These are phyloP conservation scores for Sinocyclocheilus anophthalmus DNA, from an alignment of 2,113 vertebrate species.

Conservation along the genomic window DNA sequence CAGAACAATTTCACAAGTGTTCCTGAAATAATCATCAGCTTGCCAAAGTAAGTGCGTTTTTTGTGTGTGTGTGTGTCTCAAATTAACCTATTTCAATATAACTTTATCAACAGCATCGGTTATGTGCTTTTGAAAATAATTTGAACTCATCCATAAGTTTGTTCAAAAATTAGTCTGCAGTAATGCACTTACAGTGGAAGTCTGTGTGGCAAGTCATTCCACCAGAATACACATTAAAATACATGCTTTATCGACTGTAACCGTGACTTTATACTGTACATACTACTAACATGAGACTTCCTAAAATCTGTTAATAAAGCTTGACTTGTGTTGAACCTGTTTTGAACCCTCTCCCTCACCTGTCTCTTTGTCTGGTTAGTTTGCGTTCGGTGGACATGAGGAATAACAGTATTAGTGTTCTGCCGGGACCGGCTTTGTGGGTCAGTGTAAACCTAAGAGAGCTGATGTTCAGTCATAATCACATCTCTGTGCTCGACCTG, in stretches of 20 bases:
- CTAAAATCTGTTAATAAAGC: background rate
- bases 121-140: too few species aligned
- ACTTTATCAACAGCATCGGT: too few species aligned
- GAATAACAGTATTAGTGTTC: conserved; percentile 79
- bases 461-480: conserved; percentile 89
- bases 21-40: conserved; percentile 80
- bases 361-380: conserved; percentile 65
- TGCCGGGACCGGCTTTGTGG: conserved; percentile 86
- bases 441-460: conserved; percentile 87
- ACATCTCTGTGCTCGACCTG: conserved; percentile 83
- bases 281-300: background rate
- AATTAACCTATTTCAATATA: too few species aligned
- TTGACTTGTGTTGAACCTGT: background rate
- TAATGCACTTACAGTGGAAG: too few species aligned
- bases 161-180: too few species aligned
- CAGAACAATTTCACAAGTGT: conserved; percentile 83
- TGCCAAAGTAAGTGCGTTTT: conserved; percentile 84
- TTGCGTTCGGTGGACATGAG: conserved; percentile 90
- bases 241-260: too few species aligned
- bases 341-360: background rate
- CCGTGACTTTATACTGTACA: too few species aligned
- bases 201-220: too few species aligned
- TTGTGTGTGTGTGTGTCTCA: too few species aligned
- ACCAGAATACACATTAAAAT: too few species aligned
- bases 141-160: too few species aligned